Base-by-base conservation (phyloP, 2,888 invertebrate species). In the Latheticus oryzae region DNA sequence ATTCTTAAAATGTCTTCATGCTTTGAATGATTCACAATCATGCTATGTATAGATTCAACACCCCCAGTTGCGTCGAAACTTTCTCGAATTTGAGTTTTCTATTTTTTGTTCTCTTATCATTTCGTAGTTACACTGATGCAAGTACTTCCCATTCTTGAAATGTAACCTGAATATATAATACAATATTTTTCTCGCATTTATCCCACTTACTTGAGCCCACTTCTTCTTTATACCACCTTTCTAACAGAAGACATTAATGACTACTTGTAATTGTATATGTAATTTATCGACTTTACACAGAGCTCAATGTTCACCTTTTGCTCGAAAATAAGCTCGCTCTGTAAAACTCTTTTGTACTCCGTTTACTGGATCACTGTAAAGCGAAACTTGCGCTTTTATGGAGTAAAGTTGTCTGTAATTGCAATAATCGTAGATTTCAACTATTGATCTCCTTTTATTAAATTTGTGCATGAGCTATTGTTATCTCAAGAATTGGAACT, bases 401-500 rank as follows among this genome's bases (percentile, higher is more conserved):
- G 35, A n/a, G 50, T n/a, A 33, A 40, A 38, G 38, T 45, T 32
- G 32, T 42, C 42, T 19, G 33, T 53, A 23, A 33, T 42, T 21
- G 42, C 33, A 40, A 40, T 47, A 48, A 55, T 55, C 32, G 23
- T 16, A 38, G 23, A 37, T 37, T 59, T 51, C 40, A 17, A 11
- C 28, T 60, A 64, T 62, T 60, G 62, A 61, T 63, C 60, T 43
- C 52, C 57, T 61, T 54, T 63, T 65, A 66, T 66, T 63, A 60
- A 63, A 57, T 62, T 63, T 48, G 60, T 60, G 59, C 54, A 60
- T 55, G 59, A 63, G 58, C 64, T 54, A 67, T 69, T 69, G 67
- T 69, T 69, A 60, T 55, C 56, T 56, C 64, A 65, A 65, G 66
- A 67, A 66, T 64, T 62, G 66, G 57, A 64, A 59, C 60, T 64